Base-by-base conservation (phyloP, 1,140 invertebrate genomes). In the Laodelphax striatellus region DNA sequence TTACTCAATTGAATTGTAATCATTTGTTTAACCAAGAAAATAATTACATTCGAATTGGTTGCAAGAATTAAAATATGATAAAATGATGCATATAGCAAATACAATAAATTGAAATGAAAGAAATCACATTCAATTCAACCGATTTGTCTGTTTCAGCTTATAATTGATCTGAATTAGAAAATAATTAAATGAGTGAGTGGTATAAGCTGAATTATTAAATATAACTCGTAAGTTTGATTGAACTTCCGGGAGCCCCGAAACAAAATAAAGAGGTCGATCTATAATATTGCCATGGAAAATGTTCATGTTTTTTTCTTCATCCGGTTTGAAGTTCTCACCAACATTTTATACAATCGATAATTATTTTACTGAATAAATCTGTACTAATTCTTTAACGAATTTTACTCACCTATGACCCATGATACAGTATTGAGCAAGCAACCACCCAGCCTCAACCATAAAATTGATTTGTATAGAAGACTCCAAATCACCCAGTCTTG, bases 381-480 rank as follows among this genome's bases (percentile, higher is more conserved):
- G 1, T 16, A 24, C 2, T 57, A 59, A 52, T 24, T 14, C n/a
- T n/a, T n/a, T n/a, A n/a, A n/a, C n/a, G n/a, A 0, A 61, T 64
- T 70, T 71, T 44, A 74, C 70, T 71, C 75, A 80, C 79, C 79
- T 76, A 68, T 87, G 82, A n/a, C 79, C 81, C 3, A 85, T 81
- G 63, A 83, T 79, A 60, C 83, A 77, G 68, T 92, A 93, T 64
- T 92, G 87, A 5, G 87, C 79, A 50, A 89, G 74, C 0, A 96
- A 70, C 91, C 92, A 97, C 3, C 83, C 83, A 16, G 90, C 76
- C 65, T 97, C 89, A 52, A 94, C 84, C 87, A 95, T 92, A 68
- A 92, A 97, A 72, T 93, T 97, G 28, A 97, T 87, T 72, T 97
- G 90, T 28, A 90, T 73, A 14, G 83, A 86, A 13, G 77, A 77